Base-by-base conservation (phyloP, 53 echinoderm and acorn worm species). In the Arbacia lixula region DNA sequence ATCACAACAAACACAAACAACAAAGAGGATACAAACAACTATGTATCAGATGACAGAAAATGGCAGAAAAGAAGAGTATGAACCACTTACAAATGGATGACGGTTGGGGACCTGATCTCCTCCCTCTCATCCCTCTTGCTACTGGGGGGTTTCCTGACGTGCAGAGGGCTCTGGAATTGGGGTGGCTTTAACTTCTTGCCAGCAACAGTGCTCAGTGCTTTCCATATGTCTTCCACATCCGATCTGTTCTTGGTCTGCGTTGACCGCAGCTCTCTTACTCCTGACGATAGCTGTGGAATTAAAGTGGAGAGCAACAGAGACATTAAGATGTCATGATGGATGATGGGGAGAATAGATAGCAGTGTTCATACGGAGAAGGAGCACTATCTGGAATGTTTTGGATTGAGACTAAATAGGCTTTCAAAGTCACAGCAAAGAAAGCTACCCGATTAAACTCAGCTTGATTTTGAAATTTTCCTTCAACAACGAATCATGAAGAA, bases 101-200 rank as follows among this genome's bases (percentile, higher is more conserved):
- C 87, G 5, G 89, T 85, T 30, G 90, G 88, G 20, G 89, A 93
- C 40, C 89, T 90, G 29, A 89, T 66, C 39, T 83, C 86, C 31
- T 89, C 94, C 49, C 63, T 81, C 32, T 76, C 77, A 49, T 89
- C 89, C 65, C 49, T 56, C 77, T 92, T 92, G 52, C 88, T 90
- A 22, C 80, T 35, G 27, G 92, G 94, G 21, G 92, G 57, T 63
- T 92, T 94, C 89, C 91, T 88, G 43, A 89, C 58, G 11, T 28
- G 30, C 19, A 86, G 77, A 20, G 92, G 88, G 36, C 71, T 87
- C 35, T 94, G 86, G 11, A 89, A 87, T 28, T 63, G 69, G 1
- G 99, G 99, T 60, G 92, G 88, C 17, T 94, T 74, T 14, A 94
- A 50, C 27, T 94, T 94, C 91, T 94, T 91, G 36, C 89, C 89